These are phyloP conservation scores for Pleuronectes platessa DNA, from an alignment of 2,113 vertebrate genomes.

Conservation along the genomic window DNA sequence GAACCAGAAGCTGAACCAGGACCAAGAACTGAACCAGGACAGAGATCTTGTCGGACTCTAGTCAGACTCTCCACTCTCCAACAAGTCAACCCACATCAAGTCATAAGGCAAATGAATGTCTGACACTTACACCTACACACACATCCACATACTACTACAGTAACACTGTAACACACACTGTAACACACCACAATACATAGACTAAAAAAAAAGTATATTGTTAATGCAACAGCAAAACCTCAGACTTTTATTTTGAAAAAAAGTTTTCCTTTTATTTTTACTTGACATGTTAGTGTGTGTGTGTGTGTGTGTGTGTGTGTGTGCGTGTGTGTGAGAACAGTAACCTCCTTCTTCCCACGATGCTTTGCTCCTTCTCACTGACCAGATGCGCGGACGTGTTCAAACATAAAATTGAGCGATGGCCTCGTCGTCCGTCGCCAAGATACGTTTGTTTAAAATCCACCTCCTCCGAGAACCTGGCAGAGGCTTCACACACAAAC, in stretches of 20 bases:
- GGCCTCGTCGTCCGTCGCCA: constrained; percentile 56
- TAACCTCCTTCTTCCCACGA: constrained; percentile 51
- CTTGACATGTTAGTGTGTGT: not conserved
- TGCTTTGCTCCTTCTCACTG: constrained; percentile 51
- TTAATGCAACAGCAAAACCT: too few species aligned
- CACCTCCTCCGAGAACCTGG: constrained; percentile 72
- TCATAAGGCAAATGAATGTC: too few species aligned
- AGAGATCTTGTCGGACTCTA: too few species aligned
- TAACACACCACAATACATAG: too few species aligned
- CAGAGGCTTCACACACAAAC: constrained; percentile 14
- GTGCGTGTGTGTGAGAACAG: not conserved
- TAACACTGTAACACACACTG: too few species aligned
- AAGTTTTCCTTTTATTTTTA: not conserved
- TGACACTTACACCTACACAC: too few species aligned
- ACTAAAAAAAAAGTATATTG: too few species aligned
- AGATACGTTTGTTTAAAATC: constrained; percentile 55
- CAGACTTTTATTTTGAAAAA: not conserved
- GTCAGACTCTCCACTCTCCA: too few species aligned
- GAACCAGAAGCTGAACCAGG: too few species aligned
- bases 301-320: constrained; percentile 1
- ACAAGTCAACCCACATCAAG: too few species aligned
- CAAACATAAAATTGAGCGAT: constrained; percentile 79
- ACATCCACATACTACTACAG: too few species aligned
- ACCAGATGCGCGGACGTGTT: constrained; percentile 57
- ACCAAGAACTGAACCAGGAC: too few species aligned